A percentile compares a stretch with the other conserved stretches of the same genome.
Evolutionary conservation across 1,140 invertebrate species (phyloP).

Genomic region (Drosophila persimilis): DNA sequence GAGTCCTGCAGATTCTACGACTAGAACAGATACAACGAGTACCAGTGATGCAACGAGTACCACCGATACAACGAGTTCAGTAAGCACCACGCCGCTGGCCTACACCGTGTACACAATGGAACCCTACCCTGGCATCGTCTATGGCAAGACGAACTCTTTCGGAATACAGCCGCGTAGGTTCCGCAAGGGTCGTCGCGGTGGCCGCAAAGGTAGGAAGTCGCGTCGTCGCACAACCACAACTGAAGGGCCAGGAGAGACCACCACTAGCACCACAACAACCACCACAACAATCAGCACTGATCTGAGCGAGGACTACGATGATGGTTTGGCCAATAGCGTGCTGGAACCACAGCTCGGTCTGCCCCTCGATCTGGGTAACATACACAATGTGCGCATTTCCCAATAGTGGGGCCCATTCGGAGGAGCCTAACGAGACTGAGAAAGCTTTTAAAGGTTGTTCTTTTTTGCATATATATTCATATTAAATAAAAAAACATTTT

Average conservation of each 20-base stretch:
- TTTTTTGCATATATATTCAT: neutral
- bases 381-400: slow-evolving; percentile 46
- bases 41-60: slow-evolving; percentile 16
- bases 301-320: slow-evolving; percentile 35
- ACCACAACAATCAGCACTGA: slow-evolving; percentile 18
- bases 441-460: neutral
- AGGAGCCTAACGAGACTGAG: slow-evolving; percentile 16
- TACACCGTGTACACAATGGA: slow-evolving; percentile 28
- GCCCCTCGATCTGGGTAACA: slow-evolving; percentile 54
- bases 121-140: slow-evolving; percentile 49
- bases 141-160: slow-evolving; percentile 6
- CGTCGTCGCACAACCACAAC: slow-evolving; percentile 50
- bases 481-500: slow-evolving; percentile 3
- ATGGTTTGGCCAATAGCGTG: slow-evolving; percentile 29
- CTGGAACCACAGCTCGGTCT: slow-evolving; percentile 52
- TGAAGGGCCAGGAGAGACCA: slow-evolving; percentile 8
- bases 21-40: slow-evolving; percentile 2
- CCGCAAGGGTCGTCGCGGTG: slow-evolving; percentile 52
- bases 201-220: slow-evolving; percentile 28
- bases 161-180: slow-evolving; percentile 9
- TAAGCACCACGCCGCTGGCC: slow-evolving; percentile 14
- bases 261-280: slow-evolving; percentile 17
- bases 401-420: slow-evolving; percentile 11
- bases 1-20: slow-evolving; percentile 4
- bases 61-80: slow-evolving; percentile 9